phyloP scores from a whole-genome alignment of 2,113 vertebrate species.

The Tachysurus vachellii region DNA sequence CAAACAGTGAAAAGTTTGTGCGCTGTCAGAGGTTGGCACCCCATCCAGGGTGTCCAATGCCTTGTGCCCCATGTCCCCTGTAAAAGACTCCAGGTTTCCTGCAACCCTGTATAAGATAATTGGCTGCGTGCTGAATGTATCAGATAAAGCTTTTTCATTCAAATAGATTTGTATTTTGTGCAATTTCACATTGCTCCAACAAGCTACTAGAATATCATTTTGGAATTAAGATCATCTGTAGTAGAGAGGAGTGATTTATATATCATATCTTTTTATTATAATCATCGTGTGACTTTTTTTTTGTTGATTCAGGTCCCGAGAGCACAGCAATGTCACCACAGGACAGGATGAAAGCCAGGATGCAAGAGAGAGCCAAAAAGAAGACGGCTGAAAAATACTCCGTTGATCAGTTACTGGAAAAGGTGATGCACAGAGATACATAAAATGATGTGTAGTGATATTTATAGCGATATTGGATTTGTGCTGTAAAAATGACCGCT shows the following conservation, averaged over 20 bases:
- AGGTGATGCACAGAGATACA: constrained; percentile 58
- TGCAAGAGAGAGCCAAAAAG: constrained; percentile 78
- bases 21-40: not conserved
- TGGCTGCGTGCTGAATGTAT: not conserved
- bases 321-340: constrained; percentile 67
- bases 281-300: not conserved
- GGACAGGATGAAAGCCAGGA: constrained; percentile 74
- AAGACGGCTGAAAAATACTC: constrained; percentile 77
- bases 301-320: constrained; percentile 55
- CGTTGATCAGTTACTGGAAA: constrained; percentile 73
- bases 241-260: not conserved
- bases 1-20: not conserved
- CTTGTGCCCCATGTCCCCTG: too few species aligned
- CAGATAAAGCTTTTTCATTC: not conserved
- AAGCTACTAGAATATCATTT: not conserved
- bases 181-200: not conserved
- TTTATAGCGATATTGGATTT: too few species aligned
- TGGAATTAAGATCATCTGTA: not conserved
- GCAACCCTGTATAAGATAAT: too few species aligned
- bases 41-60: too few species aligned
- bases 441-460: too few species aligned
- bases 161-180: not conserved
- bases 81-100: too few species aligned
- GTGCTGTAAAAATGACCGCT: not conserved
- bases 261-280: not conserved